Evolutionary conservation across 2,888 invertebrate species (phyloP).

Genomic region (Argyresthia goedartella): DNA sequence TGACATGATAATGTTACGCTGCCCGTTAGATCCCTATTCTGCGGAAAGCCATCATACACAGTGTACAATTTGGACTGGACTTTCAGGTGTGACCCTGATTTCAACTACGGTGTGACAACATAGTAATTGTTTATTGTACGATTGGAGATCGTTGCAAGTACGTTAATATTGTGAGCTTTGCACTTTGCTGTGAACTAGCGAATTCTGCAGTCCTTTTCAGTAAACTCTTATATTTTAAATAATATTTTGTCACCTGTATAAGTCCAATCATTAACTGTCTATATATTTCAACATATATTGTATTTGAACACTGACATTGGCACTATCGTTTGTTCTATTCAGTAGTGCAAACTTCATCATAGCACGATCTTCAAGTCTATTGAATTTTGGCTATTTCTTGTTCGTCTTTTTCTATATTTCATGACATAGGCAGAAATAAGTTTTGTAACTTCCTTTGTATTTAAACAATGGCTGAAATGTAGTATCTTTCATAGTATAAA

Average conservation of each 20-base stretch:
- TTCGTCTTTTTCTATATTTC: too few relatives aligned
- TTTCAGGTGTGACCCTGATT: conserved; percentile 52
- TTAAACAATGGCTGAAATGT: too few relatives aligned
- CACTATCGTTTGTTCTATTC: not conserved
- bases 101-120: conserved; percentile 49
- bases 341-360: conserved; percentile 8
- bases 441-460: not conserved
- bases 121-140: conserved; percentile 39
- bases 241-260: not conserved
- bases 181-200: conserved; percentile 28
- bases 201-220: not conserved
- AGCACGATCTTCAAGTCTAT: conserved; percentile 6
- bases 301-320: not conserved
- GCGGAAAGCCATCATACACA: too few relatives aligned
- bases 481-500: too few relatives aligned
- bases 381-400: not conserved
- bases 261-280: not conserved
- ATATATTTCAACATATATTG: not conserved
- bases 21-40: too few relatives aligned
- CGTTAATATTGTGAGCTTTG: conserved; percentile 31
- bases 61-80: conserved; percentile 27
- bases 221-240: not conserved
- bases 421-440: not conserved
- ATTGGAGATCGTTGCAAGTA: conserved; percentile 41
- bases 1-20: too few relatives aligned